Evolutionary conservation across 2,113 vertebrate genomes (phyloP), one percentile per base, ranked within the genome.

Genomic region (Tyrannus savana): DNA sequence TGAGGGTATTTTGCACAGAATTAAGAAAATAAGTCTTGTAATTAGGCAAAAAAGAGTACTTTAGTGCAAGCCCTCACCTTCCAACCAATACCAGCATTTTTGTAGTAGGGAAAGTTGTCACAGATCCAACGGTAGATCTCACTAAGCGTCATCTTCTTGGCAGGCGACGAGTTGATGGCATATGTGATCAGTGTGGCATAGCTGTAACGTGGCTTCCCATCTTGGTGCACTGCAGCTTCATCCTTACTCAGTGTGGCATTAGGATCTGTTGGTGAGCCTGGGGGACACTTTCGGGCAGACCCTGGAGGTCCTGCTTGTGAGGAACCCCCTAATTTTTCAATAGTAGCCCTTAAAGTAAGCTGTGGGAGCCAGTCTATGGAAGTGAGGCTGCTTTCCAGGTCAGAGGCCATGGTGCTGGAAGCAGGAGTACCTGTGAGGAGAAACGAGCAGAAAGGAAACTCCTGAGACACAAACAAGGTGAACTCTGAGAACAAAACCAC

Each of bases 91-190:
- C 99, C 99, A 13, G 98, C 98, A 55, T 99, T 98, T 97, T 98
- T 98, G 95, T 99, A 99, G 90, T 99, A 99, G 12, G 99, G 99
- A 89, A 99, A 99, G 33, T 98, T 99, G 91, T 99, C 98, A 35
- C 99, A 99, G 97, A 99, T 99, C 99, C 99, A 99, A 88, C 99
- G 99, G 97, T 99, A 99, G 91, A 99, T 99, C 97, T 99, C 99
- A 46, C 99, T 99, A 83, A 99, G 96, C 5, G 99, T 99, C 98
- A 99, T 98, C 97, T 99, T 99, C 98, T 98, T 99, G 97, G 98
- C 98, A 15, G 99, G 99, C 21, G 99, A 98, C 2, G 99, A 98
- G 53, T 98, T 98, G 97, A 99, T 99, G 69, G 99, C 99, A 72
- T 99, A 99, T 59, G 99, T 99, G 74, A 99, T 99, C 88, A 99